These are phyloP conservation scores for Ptychodera flava DNA, from an alignment of 35 echinoderm and acorn worm species.

Conservation along the genomic window DNA sequence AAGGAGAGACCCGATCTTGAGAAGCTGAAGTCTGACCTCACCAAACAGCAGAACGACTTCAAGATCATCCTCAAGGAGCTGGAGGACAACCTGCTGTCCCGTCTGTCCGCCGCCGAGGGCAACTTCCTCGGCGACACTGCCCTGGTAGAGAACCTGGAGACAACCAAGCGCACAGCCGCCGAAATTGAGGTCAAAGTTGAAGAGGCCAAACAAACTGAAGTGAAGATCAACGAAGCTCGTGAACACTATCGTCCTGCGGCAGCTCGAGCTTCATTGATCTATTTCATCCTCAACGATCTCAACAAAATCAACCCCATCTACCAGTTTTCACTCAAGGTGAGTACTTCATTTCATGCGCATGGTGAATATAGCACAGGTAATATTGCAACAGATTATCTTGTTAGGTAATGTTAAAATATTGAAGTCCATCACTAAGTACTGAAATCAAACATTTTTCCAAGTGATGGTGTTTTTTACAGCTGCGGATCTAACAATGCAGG, in stretches of 20 bases:
- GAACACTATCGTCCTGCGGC: conserved; percentile 91
- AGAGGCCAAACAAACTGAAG: conserved; percentile 91
- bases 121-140: conserved; percentile 99
- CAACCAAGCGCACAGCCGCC: conserved; percentile 91
- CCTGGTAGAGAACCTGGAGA: conserved; percentile 94
- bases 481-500: too few relatives aligned
- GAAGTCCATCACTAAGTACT: too few relatives aligned
- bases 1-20: conserved; percentile 96
- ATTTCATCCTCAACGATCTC: conserved; percentile 97
- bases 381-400: too few relatives aligned
- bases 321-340: conserved; percentile 97
- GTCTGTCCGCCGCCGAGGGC: conserved; percentile 91
- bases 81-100: conserved; percentile 93
- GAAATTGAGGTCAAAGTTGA: conserved; percentile 98
- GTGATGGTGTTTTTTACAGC: too few relatives aligned
- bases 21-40: conserved; percentile 87
- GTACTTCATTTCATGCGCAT: too few relatives aligned
- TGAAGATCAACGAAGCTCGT: conserved; percentile 95
- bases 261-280: conserved; percentile 85
- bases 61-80: conserved; percentile 97
- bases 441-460: too few relatives aligned
- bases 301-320: conserved; percentile 99
- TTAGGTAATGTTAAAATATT: too few relatives aligned
- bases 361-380: too few relatives aligned
- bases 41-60: conserved; percentile 98